These are phyloP conservation scores for Coregonus ussuriensis DNA, from an alignment of 2,797 vertebrate genomes.

Conservation along the genomic window DNA sequence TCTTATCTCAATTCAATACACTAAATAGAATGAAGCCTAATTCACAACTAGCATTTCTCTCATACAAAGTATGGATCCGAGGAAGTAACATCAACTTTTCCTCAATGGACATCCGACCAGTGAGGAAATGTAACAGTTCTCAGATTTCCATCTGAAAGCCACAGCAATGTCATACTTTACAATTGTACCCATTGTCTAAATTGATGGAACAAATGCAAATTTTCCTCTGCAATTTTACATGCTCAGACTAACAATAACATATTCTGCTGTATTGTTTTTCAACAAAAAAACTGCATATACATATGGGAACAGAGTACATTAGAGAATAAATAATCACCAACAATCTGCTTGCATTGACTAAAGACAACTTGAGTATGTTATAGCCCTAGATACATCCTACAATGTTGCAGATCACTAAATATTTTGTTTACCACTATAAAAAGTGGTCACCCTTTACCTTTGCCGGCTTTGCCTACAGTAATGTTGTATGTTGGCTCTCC, in stretches of 20 bases:
- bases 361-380: not conserved
- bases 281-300: not conserved
- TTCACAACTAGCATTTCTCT: not conserved
- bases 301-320: not conserved
- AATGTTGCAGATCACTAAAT: not conserved
- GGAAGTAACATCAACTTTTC: not conserved
- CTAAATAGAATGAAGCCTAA: not conserved
- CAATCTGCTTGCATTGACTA: not conserved
- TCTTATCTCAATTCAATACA: constrained; percentile 1
- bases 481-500: constrained; percentile 97
- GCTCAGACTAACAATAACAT: not conserved
- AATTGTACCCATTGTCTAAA: not conserved
- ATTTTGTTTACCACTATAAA: not conserved
- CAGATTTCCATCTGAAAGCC: not conserved
- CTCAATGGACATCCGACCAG: not conserved
- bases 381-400: not conserved
- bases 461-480: constrained; percentile 88
- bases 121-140: not conserved
- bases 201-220: not conserved
- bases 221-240: not conserved
- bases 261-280: not conserved
- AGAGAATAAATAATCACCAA: not conserved
- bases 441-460: constrained; percentile 79
- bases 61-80: constrained; percentile 45
- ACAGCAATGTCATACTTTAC: not conserved